Percentiles rank a stretch among this genome's conserved stretches.
Conservation (phyloP, 1,140 invertebrate genomes). For the Drosophila watanabei region DNA sequence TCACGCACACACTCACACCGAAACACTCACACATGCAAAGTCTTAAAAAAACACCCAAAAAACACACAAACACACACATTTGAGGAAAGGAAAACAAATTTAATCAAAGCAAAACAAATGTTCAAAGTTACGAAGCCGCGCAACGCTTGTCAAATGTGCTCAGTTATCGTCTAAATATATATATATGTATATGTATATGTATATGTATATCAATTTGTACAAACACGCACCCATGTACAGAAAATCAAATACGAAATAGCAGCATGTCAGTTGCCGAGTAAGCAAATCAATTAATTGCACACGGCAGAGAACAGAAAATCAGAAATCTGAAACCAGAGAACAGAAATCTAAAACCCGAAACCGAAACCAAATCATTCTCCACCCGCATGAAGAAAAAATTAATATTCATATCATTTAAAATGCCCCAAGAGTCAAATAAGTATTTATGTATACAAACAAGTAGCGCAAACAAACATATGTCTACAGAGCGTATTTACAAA, state of each 20-base stretch:
- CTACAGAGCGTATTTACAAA: constrained; percentile 59
- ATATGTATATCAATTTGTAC: constrained; percentile 70
- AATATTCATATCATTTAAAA: constrained; percentile 65
- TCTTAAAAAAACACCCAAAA: constrained; percentile 15
- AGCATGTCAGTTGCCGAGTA: constrained; percentile 47
- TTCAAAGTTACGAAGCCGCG: constrained; percentile 56
- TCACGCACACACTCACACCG: constrained; percentile 24
- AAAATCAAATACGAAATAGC: constrained; percentile 58
- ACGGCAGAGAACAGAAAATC: constrained; percentile 7
- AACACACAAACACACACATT: constrained; percentile 13
- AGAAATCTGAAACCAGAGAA: neutral
- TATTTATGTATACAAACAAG: constrained; percentile 71
- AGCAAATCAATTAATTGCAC: constrained; percentile 47
- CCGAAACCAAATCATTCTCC: constrained; percentile 17
- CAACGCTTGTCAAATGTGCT: constrained; percentile 60
- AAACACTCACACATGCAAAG: constrained; percentile 34
- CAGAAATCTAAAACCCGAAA: neutral
- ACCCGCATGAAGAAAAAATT: constrained; percentile 41
- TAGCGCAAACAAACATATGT: constrained; percentile 58
- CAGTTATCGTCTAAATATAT: constrained; percentile 59
- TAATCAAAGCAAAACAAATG: constrained; percentile 58
- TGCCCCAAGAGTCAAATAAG: constrained; percentile 56
- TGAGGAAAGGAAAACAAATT: constrained; percentile 43
- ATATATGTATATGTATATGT: constrained; percentile 40
- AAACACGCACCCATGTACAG: constrained; percentile 66